Evolutionary conservation across 1,140 invertebrate genomes (phyloP), one percentile per base, ranked within the genome.

Genomic region (Drosophila melanica): DNA sequence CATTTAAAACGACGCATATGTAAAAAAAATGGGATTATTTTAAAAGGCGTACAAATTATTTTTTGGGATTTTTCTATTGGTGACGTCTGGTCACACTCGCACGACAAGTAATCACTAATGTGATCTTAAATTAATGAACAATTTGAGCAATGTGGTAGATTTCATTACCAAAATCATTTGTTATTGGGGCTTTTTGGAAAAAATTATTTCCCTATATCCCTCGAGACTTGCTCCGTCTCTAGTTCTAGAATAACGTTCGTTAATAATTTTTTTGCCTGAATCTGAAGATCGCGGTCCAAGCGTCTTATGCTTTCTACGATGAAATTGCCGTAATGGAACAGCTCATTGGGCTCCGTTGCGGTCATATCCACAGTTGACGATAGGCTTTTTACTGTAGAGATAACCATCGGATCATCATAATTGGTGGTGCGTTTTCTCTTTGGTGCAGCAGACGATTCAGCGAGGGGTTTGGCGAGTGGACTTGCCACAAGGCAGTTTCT

Each of bases 311-410:
- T 53, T 5, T 53, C 30, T 7, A 53, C 14, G 14, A 53, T 53
- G 14, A 53, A 53, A n/a, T 53, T 53, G 14, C 50, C 50, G 2
- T 53, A 53, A 18, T 53, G 50, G 2, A 53, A 53, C 30, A 53
- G 11, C 16, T 53, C 50, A 16, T 11, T 53, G 14, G 50, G 50
- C 30, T 53, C 30, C 30, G 50, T 3, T 10, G 4, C 2, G n/a
- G 14, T 18, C 9, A 1, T 14, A 2, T 51, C 50, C 2, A n/a
- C 8, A 6, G 4, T 9, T 14, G 50, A 4, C 14, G 50, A 14
- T 6, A 53, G 33, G 30, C 30, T 53, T 18, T 53, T 53, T 10
- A 53, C 50, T 12, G 30, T 11, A 4, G 30, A 7, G 10, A 53
- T 53, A 5, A 12, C 5, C 4, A 53, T 9, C 10, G 27, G 33